phyloP scores from a whole-genome alignment of 1,140 invertebrate genomes.

The Drosophila obscura region DNA sequence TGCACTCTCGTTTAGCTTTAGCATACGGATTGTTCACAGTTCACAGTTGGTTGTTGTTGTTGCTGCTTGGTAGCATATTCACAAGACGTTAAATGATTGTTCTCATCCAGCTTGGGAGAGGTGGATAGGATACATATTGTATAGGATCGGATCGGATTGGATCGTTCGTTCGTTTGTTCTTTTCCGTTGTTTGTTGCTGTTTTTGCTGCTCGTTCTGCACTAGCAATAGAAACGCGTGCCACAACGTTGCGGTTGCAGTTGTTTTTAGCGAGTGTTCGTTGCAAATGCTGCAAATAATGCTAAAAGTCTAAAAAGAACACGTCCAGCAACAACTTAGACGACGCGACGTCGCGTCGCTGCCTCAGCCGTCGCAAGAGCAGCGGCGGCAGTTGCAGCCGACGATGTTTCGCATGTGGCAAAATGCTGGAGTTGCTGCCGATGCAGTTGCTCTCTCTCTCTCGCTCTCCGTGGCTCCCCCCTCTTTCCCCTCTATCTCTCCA shows the following conservation, averaged over 20 bases:
- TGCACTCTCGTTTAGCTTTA: slow-evolving; percentile 55
- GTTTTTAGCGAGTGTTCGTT: slow-evolving; percentile 84
- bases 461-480: slow-evolving; percentile 12
- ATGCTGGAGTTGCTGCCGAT: slow-evolving; percentile 53
- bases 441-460: slow-evolving; percentile 54
- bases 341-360: slow-evolving; percentile 44
- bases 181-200: slow-evolving; percentile 20
- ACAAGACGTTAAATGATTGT: slow-evolving; percentile 43
- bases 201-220: slow-evolving; percentile 42
- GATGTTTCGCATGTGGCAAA: slow-evolving; percentile 76
- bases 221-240: slow-evolving; percentile 82
- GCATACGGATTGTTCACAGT: slow-evolving; percentile 43
- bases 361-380: slow-evolving; percentile 36
- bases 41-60: slow-evolving; percentile 30
- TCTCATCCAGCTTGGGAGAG: slow-evolving; percentile 17
- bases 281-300: slow-evolving; percentile 83
- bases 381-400: slow-evolving; percentile 46
- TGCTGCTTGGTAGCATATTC: slow-evolving; percentile 28
- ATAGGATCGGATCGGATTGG: too few relatives aligned
- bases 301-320: slow-evolving; percentile 83
- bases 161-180: not conserved
- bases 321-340: slow-evolving; percentile 71
- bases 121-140: too few relatives aligned
- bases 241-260: slow-evolving; percentile 84
- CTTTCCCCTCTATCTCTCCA: slow-evolving; percentile 2